A percentile compares a stretch with the other conserved stretches of the same genome.
Evolutionary conservation across 2,797 vertebrate species (phyloP).

Genomic region (Menidia menidia): DNA sequence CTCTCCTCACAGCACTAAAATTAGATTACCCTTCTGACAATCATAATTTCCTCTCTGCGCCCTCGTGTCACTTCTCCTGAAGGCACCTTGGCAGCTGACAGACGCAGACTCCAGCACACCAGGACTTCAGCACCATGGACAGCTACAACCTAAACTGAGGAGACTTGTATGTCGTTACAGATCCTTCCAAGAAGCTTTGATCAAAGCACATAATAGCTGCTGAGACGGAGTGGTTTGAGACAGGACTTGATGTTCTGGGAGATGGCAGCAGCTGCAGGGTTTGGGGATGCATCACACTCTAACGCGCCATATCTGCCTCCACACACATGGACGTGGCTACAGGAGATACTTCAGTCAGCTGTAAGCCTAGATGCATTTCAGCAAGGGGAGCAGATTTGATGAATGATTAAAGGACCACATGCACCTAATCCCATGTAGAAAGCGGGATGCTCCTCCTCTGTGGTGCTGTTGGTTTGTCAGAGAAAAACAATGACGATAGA

Average conservation of each 20-base stretch:
- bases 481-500: constrained; percentile 72
- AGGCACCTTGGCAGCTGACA: constrained; percentile 73
- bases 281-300: constrained; percentile 9
- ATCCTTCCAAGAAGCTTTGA: not conserved
- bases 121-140: constrained; percentile 75
- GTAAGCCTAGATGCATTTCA: constrained; percentile 50
- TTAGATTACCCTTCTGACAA: constrained; percentile 58
- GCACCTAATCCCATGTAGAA: constrained; percentile 69
- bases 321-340: constrained; percentile 3
- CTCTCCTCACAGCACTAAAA: constrained; percentile 40
- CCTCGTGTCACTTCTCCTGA: constrained; percentile 46
- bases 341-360: constrained; percentile 17
- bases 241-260: constrained; percentile 16
- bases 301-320: constrained; percentile 7
- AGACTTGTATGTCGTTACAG: constrained; percentile 9
- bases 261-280: constrained; percentile 9
- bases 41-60: constrained; percentile 55
- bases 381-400: constrained; percentile 56
- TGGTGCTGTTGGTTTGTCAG: constrained; percentile 50
- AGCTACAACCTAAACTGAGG: constrained; percentile 51
- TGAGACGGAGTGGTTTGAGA: not conserved
- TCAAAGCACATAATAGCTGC: not conserved
- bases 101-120: constrained; percentile 37
- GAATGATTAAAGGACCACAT: constrained; percentile 73
- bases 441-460: constrained; percentile 62